Evolutionary conservation across 1,140 invertebrate genomes (phyloP).

Genomic region (Macrosteles quadrilineatus): DNA sequence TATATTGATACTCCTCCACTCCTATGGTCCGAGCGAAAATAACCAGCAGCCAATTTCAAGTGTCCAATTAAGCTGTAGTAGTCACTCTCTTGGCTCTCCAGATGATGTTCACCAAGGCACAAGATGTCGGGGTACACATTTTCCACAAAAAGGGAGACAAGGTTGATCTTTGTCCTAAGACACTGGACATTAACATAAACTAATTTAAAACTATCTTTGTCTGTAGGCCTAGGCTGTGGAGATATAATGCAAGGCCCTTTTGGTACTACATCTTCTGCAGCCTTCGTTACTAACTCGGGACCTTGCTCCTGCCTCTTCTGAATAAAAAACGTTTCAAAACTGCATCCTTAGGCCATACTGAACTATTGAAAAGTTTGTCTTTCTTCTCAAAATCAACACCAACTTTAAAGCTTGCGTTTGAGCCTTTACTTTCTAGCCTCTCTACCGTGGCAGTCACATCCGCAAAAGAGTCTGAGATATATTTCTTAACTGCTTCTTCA

Average conservation of each 20-base stretch:
- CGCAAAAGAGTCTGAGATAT: neutral
- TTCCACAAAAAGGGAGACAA: neutral
- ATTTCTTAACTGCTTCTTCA: neutral
- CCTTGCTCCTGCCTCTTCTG: neutral
- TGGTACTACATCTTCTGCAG: neutral
- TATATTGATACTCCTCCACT: neutral
- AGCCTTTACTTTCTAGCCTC: neutral
- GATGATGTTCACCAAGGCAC: neutral
- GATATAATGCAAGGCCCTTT: no score
- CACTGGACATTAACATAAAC: neutral
- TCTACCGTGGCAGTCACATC: neutral
- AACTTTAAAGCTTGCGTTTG: neutral
- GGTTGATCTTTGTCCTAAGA: neutral
- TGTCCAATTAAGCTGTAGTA: neutral
- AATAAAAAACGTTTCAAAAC: constrained; percentile 9
- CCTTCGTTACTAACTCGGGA: neutral
- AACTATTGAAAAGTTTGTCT: neutral
- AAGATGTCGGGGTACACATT: neutral
- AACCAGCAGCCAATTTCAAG: neutral
- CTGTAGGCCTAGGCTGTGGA: no score
- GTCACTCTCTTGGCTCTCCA: neutral
- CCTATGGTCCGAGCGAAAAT: neutral
- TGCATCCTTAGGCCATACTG: neutral
- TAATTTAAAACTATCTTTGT: no score
- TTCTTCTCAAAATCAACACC: neutral